Conservation (phyloP, 2,888 invertebrate genomes). For the Habroteleia sp. region DNA sequence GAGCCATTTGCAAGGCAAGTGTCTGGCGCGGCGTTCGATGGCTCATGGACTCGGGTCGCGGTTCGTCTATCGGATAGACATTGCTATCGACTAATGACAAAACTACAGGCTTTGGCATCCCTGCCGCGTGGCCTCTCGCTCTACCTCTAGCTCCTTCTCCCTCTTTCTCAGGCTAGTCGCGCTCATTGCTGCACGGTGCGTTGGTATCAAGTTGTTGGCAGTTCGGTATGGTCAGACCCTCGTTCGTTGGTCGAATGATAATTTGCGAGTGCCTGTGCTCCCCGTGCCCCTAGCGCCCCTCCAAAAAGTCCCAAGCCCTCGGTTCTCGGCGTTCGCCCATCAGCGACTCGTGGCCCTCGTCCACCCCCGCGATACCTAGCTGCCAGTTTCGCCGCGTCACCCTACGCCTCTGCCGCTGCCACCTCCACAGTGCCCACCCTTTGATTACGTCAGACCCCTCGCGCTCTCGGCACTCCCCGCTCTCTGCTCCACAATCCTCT, state of each 20-base stretch:
- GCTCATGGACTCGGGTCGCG: constrained; percentile 74
- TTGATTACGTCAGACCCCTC: constrained; percentile 79
- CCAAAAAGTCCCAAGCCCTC: constrained; percentile 59
- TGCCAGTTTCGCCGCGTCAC: constrained; percentile 62
- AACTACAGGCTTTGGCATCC: constrained; percentile 78
- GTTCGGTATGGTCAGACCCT: constrained; percentile 77
- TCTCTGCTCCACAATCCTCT: constrained; percentile 77
- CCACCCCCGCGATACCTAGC: constrained; percentile 69
- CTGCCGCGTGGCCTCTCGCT: constrained; percentile 55
- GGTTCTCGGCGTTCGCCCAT: constrained; percentile 51
- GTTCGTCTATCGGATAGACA: constrained; percentile 76
- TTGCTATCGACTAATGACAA: constrained; percentile 80
- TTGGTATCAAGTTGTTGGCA: constrained; percentile 80
- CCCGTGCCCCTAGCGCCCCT: constrained; percentile 62
- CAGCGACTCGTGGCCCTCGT: constrained; percentile 64
- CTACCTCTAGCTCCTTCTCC: constrained; percentile 27
- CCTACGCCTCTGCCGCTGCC: constrained; percentile 61
- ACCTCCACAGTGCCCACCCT: constrained; percentile 75
- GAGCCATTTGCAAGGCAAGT: constrained; percentile 79
- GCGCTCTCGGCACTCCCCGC: constrained; percentile 62
- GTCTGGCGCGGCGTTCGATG: constrained; percentile 72
- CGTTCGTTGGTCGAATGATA: constrained; percentile 78
- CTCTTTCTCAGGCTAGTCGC: constrained; percentile 34
- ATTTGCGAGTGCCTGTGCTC: constrained; percentile 75
- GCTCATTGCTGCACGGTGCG: constrained; percentile 61